Base-by-base conservation (phyloP, 37 sponge, comb jelly and placozoan genomes). In the Beroe forskalii region DNA sequence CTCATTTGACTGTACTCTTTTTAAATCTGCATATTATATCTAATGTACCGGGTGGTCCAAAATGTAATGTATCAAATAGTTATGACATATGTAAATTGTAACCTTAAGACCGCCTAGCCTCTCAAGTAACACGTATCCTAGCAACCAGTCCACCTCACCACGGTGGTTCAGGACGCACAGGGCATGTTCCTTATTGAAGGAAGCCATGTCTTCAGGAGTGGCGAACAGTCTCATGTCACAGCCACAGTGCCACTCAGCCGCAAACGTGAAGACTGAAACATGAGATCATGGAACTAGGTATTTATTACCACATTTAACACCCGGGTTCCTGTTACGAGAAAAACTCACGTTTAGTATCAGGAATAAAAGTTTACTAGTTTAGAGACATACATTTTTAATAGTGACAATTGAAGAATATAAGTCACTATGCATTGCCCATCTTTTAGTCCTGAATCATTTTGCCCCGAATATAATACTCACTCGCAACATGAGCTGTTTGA, bases 131-230 rank as follows among this genome's bases (percentile, higher is more conserved):
- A 67, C 67, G 92, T 93, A 95, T 1, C 98, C 98, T 22, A 97
- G 90, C 94, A 96, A 91, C 98, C 98, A 97, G 93, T 97, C 98
- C 32, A 95, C 61, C 80, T 97, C 98, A 0, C 98, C 96, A 37
- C 90, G 93, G 75, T 97, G 98, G 67, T 97, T 97, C 20, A 94
- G 76, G 12, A 94, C 30, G 1, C 61, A 67, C 64, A 97, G 41
- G 30, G 93, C 93, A 83, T 95, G 94, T 63, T 97, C 97, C 24
- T 8, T 72, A 83, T 92, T 94, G 38, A 23, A 61, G 62, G 90
- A 92, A 64, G 61, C 76, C 90, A 80, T 42, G 35, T 44, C 55
- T 37, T 80, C 86, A n/a, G 24, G 55, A 6, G 9, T 12, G 55
- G 28, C 28, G 55, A 44, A 80, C 4, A 80, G 19, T 12, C 86